Base-by-base conservation (phyloP, 2,797 vertebrate genomes). In the Phrynocephalus guinanensis region DNA sequence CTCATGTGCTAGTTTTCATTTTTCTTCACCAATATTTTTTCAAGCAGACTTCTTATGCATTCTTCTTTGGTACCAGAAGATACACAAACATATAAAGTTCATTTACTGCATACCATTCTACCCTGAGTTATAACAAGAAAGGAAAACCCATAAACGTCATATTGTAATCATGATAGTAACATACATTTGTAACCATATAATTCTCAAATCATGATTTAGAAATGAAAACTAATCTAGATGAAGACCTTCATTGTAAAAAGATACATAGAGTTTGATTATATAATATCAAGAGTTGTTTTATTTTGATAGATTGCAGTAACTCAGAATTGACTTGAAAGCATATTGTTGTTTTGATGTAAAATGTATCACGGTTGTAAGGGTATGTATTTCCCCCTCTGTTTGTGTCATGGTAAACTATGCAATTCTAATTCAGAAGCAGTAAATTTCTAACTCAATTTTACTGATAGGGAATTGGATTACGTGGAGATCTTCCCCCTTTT, bases 1-100 rank as follows among this genome's bases (percentile, higher is more conserved):
- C 11, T 22, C 15, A 7, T 44, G 38, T 50, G 4, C 28, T 79
- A 22, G 52, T 79, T 72, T 86, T 44, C 84, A 38, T 28, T 16
- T 72, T 80, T 80, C 85, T 80, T 86, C 50, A 38, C 24, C 52
- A 38, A 6, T 71, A 38, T 33, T 56, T 80, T 80, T 86, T 13
- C 15, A 60, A 30, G 22, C 48, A 44, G 4, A 38, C 50, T 52
- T 86, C 30, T 20, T 38, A 3, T 33, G 6, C 8, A n/a, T 79
- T 38, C 6, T 33, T 77, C 15, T 6, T 15, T 84, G 24, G 8
- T 72, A 71, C 52, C 33, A 72, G 28, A 83, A 9, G 30, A 52
- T n/a, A 7, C 13, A 15, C 30, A 7, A 72, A 18, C 33, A 56
- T 60, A 10, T 48, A 67, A 66, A 66, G 33, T 9, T 26, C 6